Base-by-base conservation (phyloP, 2,797 vertebrate genomes). In the Lacerta bilineata region DNA sequence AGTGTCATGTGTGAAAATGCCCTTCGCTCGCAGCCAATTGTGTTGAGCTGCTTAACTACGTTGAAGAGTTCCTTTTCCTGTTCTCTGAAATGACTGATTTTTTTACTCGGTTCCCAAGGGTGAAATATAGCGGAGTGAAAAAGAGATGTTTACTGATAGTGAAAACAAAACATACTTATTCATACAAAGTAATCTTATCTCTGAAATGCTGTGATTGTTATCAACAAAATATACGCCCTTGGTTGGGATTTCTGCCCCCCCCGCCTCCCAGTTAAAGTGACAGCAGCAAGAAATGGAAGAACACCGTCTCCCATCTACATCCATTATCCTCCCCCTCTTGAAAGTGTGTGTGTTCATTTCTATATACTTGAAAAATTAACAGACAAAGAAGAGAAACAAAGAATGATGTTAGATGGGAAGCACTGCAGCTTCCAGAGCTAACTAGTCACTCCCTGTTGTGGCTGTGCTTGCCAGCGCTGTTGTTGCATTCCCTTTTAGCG, bases 151-250 rank as follows among this genome's bases (percentile, higher is more conserved):
- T 95, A 94, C 81, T 91, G 85, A 89, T 91, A 93, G 92, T 94
- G 91, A 92, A 95, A 96, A 94, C 89, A 92, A 95, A 95, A 90
- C 78, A 91, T 85, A 94, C 59, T 95, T 95, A 96, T 94, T 96
- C 93, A 87, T 90, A 89, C 69, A 71, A 94, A 95, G 94, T 92
- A 93, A 91, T 86, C 59, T 43, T 87, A 87, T 95, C 41, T 94
- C 88, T 90, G 33, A 77, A 91, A 93, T 88, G 87, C 27, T 41
- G 33, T 80, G 74, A 36, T 82, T 78, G 91, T 90, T 91, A 95
- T 93, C 87, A 89, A 84, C 43, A 92, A 89, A 95, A 93, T 50
- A 91, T 20, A 66, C 11, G 83, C 41, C 59, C 68, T 93, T 77
- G 81, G 76, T 90, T 84, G 90, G 92, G 87, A 91, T 88, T 83